A percentile compares a stretch with the other conserved stretches of the same genome.
phyloP scores from a whole-genome alignment of 2,888 invertebrate genomes.

The Litoditis marina region DNA sequence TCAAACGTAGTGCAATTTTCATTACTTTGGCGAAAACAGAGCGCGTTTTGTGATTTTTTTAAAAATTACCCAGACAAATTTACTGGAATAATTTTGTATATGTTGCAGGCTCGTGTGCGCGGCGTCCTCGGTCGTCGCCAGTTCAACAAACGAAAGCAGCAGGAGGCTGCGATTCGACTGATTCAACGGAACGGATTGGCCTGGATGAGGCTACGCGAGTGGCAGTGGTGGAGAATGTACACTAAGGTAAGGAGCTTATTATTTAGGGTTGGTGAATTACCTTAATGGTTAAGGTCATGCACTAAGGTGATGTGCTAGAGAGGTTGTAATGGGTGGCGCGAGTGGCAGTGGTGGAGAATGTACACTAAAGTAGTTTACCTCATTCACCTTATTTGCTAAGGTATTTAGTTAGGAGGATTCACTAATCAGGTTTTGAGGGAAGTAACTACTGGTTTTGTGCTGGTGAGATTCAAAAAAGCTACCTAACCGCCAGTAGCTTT shows the following conservation, averaged over 20 bases:
- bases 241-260: conserved; percentile 75
- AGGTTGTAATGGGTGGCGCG: conserved; percentile 75
- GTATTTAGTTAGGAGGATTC: not conserved
- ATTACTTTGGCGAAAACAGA: too few species aligned
- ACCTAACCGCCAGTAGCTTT: conserved; percentile 99
- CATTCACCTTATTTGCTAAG: not conserved
- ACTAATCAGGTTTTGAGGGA: too few species aligned
- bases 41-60: too few species aligned
- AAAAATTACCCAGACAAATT: too few species aligned
- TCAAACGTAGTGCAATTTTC: too few species aligned
- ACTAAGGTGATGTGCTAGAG: not conserved
- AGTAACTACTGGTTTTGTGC: too few species aligned
- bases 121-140: conserved; percentile 82
- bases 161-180: conserved; percentile 94
- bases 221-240: conserved; percentile 99
- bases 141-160: conserved; percentile 88
- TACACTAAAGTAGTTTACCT: conserved; percentile 78
- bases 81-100: too few species aligned
- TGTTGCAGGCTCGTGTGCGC: conserved; percentile 87
- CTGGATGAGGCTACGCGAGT: conserved; percentile 92
- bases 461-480: conserved; percentile 72
- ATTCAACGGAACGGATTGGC: conserved; percentile 98
- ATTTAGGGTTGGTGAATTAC: not conserved
- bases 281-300: not conserved
- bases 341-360: conserved; percentile 99